Conservation (phyloP, 2,797 vertebrate species). For the Pogonophryne albipinna region DNA sequence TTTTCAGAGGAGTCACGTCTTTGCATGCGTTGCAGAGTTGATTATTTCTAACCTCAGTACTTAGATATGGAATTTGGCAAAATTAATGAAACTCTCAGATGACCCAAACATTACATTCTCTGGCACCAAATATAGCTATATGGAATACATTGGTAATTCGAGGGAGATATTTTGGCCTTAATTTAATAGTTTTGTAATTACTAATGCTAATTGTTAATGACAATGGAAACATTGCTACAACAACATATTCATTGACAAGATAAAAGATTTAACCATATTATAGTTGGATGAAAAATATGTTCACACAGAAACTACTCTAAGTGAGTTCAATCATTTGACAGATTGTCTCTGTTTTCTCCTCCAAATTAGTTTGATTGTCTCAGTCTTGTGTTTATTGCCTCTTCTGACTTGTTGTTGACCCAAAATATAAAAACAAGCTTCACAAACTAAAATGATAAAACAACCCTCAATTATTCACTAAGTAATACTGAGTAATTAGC, state of each 20-base stretch:
- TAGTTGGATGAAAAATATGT: neutral
- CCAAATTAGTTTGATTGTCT: neutral
- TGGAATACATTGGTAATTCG: neutral
- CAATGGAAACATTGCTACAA: neutral
- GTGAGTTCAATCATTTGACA: neutral
- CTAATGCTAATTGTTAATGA: no score
- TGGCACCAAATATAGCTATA: neutral
- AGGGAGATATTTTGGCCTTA: neutral
- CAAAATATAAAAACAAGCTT: neutral
- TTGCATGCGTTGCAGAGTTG: constrained; percentile 27
- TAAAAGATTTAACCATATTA: neutral
- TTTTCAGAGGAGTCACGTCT: constrained; percentile 50
- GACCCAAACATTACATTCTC: constrained; percentile 11
- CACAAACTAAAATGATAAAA: neutral
- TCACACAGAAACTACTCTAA: neutral
- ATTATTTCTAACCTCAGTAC: constrained; percentile 16
- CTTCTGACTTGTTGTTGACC: neutral
- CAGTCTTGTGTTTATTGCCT: neutral
- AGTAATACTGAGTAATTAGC: neutral
- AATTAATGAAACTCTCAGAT: constrained; percentile 23
- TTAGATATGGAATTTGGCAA: constrained; percentile 31
- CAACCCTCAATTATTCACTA: neutral
- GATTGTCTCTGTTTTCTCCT: neutral
- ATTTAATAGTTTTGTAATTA: neutral
- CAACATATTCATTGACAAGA: neutral